Percentiles rank a stretch among this genome's conserved stretches.
Conservation (phyloP, 1,140 invertebrate species). For the Battus philenor region DNA sequence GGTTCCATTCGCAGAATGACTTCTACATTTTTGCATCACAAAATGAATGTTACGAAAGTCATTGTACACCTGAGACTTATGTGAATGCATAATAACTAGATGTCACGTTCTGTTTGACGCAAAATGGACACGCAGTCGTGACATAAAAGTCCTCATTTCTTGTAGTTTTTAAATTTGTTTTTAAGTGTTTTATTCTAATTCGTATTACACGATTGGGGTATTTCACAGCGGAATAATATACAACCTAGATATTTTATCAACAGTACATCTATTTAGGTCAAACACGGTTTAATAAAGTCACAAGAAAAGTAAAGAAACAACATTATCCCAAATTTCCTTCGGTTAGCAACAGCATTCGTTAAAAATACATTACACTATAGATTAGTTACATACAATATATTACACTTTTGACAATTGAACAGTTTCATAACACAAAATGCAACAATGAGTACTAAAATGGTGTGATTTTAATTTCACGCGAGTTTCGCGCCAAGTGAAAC, state of each 20-base stretch:
- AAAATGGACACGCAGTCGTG: conserved; percentile 13
- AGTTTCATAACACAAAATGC: conserved; percentile 9
- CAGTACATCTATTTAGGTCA: too few species aligned
- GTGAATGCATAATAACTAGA: conserved; percentile 2
- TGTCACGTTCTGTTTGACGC: conserved; percentile 28
- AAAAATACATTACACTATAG: too few species aligned
- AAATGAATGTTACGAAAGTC: conserved; percentile 14
- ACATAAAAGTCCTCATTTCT: conserved; percentile 11
- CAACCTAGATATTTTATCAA: too few species aligned
- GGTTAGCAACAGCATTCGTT: too few species aligned
- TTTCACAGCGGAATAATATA: too few species aligned
- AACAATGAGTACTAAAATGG: conserved; percentile 21
- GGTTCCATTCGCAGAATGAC: background rate
- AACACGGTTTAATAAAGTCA: too few species aligned
- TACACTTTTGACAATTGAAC: too few species aligned
- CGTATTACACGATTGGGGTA: conserved; percentile 2
- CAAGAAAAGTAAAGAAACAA: too few species aligned
- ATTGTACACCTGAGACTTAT: conserved; percentile 1
- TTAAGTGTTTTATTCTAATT: conserved; percentile 11
- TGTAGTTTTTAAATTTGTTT: conserved; percentile 16
- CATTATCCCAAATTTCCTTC: too few species aligned
- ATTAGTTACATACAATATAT: too few species aligned
- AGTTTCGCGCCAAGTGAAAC: conserved; percentile 22
- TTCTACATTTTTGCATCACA: conserved; percentile 15
- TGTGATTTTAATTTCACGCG: conserved; percentile 22